Conservation (phyloP, 2,797 vertebrate genomes). For the Sebastiscus albofasciatus region DNA sequence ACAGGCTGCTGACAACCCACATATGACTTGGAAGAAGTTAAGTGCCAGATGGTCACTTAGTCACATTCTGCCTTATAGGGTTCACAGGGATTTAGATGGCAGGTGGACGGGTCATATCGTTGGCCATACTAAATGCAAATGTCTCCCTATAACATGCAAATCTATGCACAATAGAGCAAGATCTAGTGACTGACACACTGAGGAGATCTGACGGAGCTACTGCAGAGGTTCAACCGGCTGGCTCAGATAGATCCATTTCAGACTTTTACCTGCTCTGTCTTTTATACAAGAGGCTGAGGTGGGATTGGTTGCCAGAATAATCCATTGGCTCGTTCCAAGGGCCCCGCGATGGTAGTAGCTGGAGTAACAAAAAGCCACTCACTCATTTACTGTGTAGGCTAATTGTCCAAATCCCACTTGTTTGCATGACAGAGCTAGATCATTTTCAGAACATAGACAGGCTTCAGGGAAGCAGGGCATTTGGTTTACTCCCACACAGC, state of each 20-base stretch:
- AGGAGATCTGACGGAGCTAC: not conserved
- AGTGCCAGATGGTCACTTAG: slow-evolving; percentile 47
- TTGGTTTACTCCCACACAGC: slow-evolving; percentile 57
- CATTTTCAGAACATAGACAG: slow-evolving; percentile 38
- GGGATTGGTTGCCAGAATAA: not conserved
- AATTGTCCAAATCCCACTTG: slow-evolving; percentile 45
- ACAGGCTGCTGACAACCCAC: not conserved
- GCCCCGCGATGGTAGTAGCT: not conserved
- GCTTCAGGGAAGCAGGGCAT: slow-evolving; percentile 38
- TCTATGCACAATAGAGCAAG: slow-evolving; percentile 47
- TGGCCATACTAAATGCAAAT: slow-evolving; percentile 58
- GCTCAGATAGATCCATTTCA: not conserved
- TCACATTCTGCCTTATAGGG: slow-evolving; percentile 7
- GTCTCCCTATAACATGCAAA: slow-evolving; percentile 52
- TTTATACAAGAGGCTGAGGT: not conserved
- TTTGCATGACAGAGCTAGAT: slow-evolving; percentile 50
- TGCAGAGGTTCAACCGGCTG: not conserved
- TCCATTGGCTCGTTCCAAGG: slow-evolving; percentile 14
- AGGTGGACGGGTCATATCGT: slow-evolving; percentile 45
- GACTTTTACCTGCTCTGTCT: not conserved
- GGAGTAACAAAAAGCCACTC: slow-evolving; percentile 1
- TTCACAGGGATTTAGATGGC: slow-evolving; percentile 20
- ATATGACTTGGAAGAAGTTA: slow-evolving; percentile 21
- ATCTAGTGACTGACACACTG: not conserved
- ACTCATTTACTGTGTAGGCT: slow-evolving; percentile 18